Conservation (phyloP, 2,113 vertebrate genomes). For the Mionectes macconnelli region DNA sequence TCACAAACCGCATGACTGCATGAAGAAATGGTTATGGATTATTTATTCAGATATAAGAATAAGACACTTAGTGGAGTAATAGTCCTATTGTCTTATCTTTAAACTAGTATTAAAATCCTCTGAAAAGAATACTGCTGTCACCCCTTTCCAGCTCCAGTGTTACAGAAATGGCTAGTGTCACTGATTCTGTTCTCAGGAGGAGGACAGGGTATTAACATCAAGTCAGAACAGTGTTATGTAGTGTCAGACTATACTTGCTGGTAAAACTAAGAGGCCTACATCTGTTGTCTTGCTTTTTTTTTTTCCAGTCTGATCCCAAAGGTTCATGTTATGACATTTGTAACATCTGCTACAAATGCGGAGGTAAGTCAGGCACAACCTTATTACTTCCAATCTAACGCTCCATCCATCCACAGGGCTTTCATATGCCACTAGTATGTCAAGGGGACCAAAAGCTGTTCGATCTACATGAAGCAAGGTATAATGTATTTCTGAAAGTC, state of each 20-base stretch:
- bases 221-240: slow-evolving; percentile 51
- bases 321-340: slow-evolving; percentile 73
- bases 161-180: slow-evolving; percentile 4
- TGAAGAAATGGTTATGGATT: not conserved
- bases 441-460: slow-evolving; percentile 28
- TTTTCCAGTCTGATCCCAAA: slow-evolving; percentile 62
- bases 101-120: slow-evolving; percentile 33
- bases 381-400: slow-evolving; percentile 72
- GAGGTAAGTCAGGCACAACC: slow-evolving; percentile 73
- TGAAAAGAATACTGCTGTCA: not conserved
- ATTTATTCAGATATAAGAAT: not conserved
- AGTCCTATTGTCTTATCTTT: slow-evolving; percentile 9
- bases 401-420: slow-evolving; percentile 62
- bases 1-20: not conserved
- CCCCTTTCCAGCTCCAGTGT: not conserved
- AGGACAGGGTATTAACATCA: slow-evolving; percentile 38
- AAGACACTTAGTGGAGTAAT: not conserved
- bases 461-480: slow-evolving; percentile 19
- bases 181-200: not conserved
- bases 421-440: slow-evolving; percentile 37
- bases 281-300: slow-evolving; percentile 60
- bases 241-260: slow-evolving; percentile 52
- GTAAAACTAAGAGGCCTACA: slow-evolving; percentile 65
- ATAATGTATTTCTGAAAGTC: slow-evolving; percentile 29
- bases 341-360: slow-evolving; percentile 72